phyloP scores from a whole-genome alignment of 2,797 vertebrate species.

The Harpagifer antarcticus region DNA sequence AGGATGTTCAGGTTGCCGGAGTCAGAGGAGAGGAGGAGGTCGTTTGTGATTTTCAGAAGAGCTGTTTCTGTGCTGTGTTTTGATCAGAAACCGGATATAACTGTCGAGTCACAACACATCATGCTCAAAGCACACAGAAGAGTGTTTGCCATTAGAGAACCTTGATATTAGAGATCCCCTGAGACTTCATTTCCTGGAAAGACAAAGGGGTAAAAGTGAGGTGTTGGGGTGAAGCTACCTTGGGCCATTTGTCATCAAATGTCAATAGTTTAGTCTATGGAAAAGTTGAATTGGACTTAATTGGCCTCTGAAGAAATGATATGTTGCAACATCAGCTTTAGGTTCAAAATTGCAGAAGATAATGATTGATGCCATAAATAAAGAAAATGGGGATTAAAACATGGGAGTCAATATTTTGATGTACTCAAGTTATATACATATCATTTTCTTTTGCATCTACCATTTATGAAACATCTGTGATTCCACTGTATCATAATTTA shows the following conservation, averaged over 20 bases:
- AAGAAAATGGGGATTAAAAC: neutral
- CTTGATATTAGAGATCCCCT: conserved; percentile 16
- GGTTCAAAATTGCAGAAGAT: neutral
- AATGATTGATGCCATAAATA: neutral
- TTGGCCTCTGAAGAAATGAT: neutral
- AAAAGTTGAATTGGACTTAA: neutral
- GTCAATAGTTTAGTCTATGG: neutral
- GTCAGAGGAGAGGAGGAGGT: no score
- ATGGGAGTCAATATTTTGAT: neutral
- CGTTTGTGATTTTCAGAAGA: no score
- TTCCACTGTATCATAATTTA: neutral
- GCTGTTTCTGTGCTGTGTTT: no score
- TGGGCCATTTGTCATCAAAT: neutral
- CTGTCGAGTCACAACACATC: neutral
- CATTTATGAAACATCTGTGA: conserved; percentile 1
- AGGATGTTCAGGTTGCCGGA: no score
- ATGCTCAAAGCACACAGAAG: conserved; percentile 23
- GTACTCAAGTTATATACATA: neutral
- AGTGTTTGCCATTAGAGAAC: conserved; percentile 15
- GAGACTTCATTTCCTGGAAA: conserved; percentile 46
- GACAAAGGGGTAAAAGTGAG: conserved; percentile 32
- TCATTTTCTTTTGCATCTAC: neutral
- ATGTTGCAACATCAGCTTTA: neutral
- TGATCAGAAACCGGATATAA: no score
- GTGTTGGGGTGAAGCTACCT: conserved; percentile 11